Evolutionary conservation across 53 echinoderm and acorn worm genomes (phyloP), one percentile per base, ranked within the genome.

Genomic region (Patiria pectinifera): DNA sequence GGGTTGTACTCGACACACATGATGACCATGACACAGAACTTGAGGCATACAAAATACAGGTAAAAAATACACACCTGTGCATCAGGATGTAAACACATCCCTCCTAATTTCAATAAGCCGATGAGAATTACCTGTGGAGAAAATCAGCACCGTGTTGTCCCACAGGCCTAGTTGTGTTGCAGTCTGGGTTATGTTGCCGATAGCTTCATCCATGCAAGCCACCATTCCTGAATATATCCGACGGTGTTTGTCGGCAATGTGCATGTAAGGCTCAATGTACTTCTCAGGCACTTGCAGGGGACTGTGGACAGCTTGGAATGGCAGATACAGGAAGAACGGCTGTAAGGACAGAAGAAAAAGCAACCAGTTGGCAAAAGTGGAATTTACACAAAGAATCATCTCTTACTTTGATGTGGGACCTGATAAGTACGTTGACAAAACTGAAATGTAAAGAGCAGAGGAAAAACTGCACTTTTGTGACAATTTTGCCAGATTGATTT

Each of bases 151-250:
- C 6, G 96, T 97, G 87, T 97, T 95, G 19, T 91, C 58, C 96
- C 96, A 97, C 21, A 97, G 72, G n/a, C 95, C 96, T 22, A 93
- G 70, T 61, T 86, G 60, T 70, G 93, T 85, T 21, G 96, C 66
- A 1, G 95, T 92, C 66, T 88, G 69, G 10, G 96, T 96, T 21
- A 97, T 94, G 79, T 97, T 97, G 12, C 97, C 97, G 12, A 97
- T 92, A 0, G 93, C 97, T 61, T 97, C 96, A 16, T 97, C 97
- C 97, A 97, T 97, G 75, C 97, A 97, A 1, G 96, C 85, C 16
- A 93, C 93, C 97, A 97, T 97, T 8, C 97, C 96, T 11, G 96
- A 94, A 69, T 96, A 97, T n/a, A 84, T 86, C 13, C 70, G 95
- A 45, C 96, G 82, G 0, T 92, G 53, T 76, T 71, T 47, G 63